A percentile compares a stretch with the other conserved stretches of the same genome.
These are phyloP conservation scores for Zophobas morio DNA, from an alignment of 1,140 invertebrate species.

Conservation along the genomic window DNA sequence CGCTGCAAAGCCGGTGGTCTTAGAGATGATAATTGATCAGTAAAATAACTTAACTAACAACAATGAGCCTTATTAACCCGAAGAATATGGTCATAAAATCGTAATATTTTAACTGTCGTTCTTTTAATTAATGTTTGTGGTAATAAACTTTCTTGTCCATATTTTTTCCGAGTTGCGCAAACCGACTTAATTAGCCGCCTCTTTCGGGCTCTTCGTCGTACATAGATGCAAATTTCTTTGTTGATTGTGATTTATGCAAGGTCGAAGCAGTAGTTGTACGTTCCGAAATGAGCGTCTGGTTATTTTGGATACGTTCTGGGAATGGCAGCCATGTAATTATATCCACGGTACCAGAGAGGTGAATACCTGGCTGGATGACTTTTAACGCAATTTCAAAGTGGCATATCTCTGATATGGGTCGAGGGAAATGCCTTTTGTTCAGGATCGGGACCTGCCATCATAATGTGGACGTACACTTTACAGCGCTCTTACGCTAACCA, in stretches of 20 bases:
- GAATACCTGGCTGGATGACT: constrained; percentile 63
- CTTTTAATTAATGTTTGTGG: not conserved
- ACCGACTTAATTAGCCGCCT: not conserved
- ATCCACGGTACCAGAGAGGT: constrained; percentile 54
- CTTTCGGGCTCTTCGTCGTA: too few species aligned
- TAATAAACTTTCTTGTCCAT: not conserved
- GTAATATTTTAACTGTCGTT: constrained; percentile 48
- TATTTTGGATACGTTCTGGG: constrained; percentile 53
- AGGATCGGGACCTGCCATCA: constrained; percentile 47
- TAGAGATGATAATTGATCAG: constrained; percentile 58
- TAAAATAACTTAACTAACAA: constrained; percentile 54
- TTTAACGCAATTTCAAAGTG: constrained; percentile 66
- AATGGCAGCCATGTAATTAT: constrained; percentile 63
- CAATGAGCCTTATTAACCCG: constrained; percentile 52
- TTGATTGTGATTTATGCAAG: constrained; percentile 44
- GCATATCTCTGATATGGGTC: constrained; percentile 66
- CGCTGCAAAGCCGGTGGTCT: constrained; percentile 57
- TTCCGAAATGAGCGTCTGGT: constrained; percentile 48
- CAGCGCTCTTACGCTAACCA: constrained; percentile 42
- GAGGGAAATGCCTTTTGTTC: constrained; percentile 65
- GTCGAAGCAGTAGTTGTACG: constrained; percentile 4
- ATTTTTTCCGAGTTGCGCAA: not conserved
- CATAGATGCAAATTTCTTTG: constrained; percentile 14
- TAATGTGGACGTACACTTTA: constrained; percentile 45
- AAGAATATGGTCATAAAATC: constrained; percentile 51